Conservation (phyloP, 2,888 invertebrate genomes). For the Parasteatoda lunata region DNA sequence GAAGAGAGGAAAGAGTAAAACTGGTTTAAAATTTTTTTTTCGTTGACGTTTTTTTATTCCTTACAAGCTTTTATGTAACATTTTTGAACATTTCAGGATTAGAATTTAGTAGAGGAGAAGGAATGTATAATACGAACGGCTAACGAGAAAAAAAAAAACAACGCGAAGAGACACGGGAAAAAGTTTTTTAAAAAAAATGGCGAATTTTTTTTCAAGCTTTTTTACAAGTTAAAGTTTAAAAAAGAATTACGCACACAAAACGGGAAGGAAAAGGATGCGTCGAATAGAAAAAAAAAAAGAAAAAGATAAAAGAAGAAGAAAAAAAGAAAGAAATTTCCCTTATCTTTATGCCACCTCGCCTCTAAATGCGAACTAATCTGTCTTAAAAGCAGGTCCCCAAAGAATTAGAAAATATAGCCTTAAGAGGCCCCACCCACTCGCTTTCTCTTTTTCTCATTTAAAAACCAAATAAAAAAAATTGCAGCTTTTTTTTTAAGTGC, state of each 20-base stretch:
- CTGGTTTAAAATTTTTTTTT: background rate
- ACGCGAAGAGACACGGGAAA: constrained; percentile 58
- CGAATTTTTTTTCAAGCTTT: constrained; percentile 31
- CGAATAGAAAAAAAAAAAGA: constrained; percentile 21
- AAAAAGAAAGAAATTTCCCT: constrained; percentile 34
- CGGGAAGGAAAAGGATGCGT: constrained; percentile 29
- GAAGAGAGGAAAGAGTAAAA: constrained; percentile 37
- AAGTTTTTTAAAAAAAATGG: constrained; percentile 20
- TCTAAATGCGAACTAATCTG: constrained; percentile 68
- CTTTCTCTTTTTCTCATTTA: constrained; percentile 31
- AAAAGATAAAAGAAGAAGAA: constrained; percentile 17
- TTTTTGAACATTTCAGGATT: constrained; percentile 67
- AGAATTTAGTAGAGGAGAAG: constrained; percentile 33
- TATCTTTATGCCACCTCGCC: constrained; percentile 61
- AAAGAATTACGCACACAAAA: constrained; percentile 62
- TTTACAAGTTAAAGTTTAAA: constrained; percentile 49
- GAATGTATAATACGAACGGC: constrained; percentile 58
- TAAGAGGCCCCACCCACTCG: constrained; percentile 35
- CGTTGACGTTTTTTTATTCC: constrained; percentile 14
- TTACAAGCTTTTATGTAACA: constrained; percentile 65
- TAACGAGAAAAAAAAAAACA: constrained; percentile 63
- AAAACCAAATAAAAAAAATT: background rate
- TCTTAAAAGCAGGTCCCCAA: constrained; percentile 58
- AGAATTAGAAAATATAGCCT: constrained; percentile 50
- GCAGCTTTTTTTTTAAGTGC: background rate